Evolutionary conservation across 2,113 vertebrate species (phyloP), one percentile per base, ranked within the genome.

Genomic region (Illadopsis cleaveri): DNA sequence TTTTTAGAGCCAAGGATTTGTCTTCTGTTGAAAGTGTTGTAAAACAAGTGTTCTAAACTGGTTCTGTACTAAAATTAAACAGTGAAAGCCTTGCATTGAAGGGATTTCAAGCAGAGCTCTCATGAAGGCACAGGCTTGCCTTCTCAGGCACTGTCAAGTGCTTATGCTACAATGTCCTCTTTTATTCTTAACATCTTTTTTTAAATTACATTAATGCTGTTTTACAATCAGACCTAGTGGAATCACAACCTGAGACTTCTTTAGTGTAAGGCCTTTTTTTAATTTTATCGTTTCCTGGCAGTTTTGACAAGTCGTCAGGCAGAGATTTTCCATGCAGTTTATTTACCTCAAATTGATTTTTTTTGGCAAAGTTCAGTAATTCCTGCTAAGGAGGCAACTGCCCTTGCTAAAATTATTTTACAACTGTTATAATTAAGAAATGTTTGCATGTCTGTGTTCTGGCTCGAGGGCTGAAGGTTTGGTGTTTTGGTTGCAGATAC

Each of bases 401-500:
- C 35, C 44, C 44, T 78, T 81, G 64, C 69, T 92, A 61, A 92
- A 82, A 90, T 90, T 78, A 53, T 70, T 83, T 90, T 95, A 88
- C 15, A 83, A 14, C 44, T 71, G 31, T 57, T 95, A 17, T 84
- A 86, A 86, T 64, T 92, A 86, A 81, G 72, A 93, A 86, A 42
- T 57, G 21, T 33, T 96, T 95, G 56, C 76, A 51, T 71, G 60
- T 51, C 75, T 80, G 0, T 57, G 14, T 86, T 92, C 53, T 94
- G 76, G 60, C 80, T 91, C 0, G 0, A 54, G 42, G 85, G 38
- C 35, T 92, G 85, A 82, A 93, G 25, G 15, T 84, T 90, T 91
- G 82, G 38, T 93, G 71, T 89, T 96, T 86, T 92, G 76, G 80
- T 94, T 72, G 51, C 82, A 95, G 65, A 91, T 86, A 62, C 27